phyloP scores from a whole-genome alignment of 2,797 vertebrate species.

The Mormyrus proboscirostris region DNA sequence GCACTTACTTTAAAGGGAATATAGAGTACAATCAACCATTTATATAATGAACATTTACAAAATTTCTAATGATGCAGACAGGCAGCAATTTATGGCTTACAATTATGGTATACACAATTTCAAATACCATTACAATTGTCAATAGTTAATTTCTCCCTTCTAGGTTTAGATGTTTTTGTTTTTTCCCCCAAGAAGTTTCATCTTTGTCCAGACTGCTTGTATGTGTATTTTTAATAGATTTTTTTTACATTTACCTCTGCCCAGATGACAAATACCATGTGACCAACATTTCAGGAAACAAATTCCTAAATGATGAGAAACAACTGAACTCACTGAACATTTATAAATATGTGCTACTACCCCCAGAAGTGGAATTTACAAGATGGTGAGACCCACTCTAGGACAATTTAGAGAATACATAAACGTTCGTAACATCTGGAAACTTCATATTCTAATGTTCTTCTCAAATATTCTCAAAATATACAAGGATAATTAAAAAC shows the following conservation, averaged over 20 bases:
- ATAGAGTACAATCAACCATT: neutral
- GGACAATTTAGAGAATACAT: neutral
- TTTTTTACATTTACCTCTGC: neutral
- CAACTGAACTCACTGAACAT: neutral
- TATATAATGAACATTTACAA: neutral
- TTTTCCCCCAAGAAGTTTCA: neutral
- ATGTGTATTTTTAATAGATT: neutral
- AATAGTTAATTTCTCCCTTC: neutral
- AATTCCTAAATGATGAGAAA: neutral
- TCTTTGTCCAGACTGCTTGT: neutral
- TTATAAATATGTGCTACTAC: neutral
- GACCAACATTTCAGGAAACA: neutral
- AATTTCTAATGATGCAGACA: neutral
- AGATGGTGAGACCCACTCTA: neutral
- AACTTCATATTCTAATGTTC: neutral
- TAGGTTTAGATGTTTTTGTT: neutral
- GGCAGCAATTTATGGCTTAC: constrained; percentile 2
- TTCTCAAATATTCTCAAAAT: neutral
- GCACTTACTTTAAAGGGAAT: neutral
- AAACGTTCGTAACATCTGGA: neutral
- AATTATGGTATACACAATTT: neutral
- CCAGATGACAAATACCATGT: neutral
- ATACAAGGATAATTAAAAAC: neutral
- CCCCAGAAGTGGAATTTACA: neutral
- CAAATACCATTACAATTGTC: neutral